Base-by-base conservation (phyloP, 2,113 vertebrate species). In the rabbit (Oryctolagus cuniculus) region DNA sequence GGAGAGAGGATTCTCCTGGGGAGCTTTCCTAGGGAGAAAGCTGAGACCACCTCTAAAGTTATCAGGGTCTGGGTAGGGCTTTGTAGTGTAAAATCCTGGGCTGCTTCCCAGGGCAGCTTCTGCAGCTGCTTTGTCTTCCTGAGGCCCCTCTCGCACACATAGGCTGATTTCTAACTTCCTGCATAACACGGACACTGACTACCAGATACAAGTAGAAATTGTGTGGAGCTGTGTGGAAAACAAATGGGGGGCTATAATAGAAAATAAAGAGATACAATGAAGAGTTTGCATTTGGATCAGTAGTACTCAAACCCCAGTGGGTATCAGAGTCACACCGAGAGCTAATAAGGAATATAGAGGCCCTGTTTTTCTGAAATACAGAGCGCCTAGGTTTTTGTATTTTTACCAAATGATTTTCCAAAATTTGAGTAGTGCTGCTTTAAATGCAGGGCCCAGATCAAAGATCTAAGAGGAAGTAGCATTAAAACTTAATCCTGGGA, bases 391-490 rank as follows among this genome's bases (percentile, higher is more conserved):
- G 12, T 44, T 17, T 89, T 36, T 66, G 4, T 80, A 36, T 73
- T 92, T 95, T 96, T 66, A 88, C 44, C 44, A 93, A 78, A 58
- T 70, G 11, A 87, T 93, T 88, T 94, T 70, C 79, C 53, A 90
- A 89, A 90, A 66, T 77, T 80, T 79, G n/a, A 95, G n/a, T 67
- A 66, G 29, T 53, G 34, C 38, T 95, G 24, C 5, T 89, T 83
- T 90, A 91, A 88, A 84, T 67, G 44, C 34, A 82, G 24, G 66
- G 55, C 38, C 34, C 64, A 82, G 21, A 84, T 64, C 66, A 89
- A 87, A 44, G 27, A 27, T 94, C 36, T 88, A 38, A 74, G 63
- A 91, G 87, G 81, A 89, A 9, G 29, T 87, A 70, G 80, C 19
- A 22, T 74, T 93, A 85, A 92, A 83, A 77, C 34, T 44, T 44